Conservation (phyloP, 2,888 invertebrate species). For the Elegia similella region DNA sequence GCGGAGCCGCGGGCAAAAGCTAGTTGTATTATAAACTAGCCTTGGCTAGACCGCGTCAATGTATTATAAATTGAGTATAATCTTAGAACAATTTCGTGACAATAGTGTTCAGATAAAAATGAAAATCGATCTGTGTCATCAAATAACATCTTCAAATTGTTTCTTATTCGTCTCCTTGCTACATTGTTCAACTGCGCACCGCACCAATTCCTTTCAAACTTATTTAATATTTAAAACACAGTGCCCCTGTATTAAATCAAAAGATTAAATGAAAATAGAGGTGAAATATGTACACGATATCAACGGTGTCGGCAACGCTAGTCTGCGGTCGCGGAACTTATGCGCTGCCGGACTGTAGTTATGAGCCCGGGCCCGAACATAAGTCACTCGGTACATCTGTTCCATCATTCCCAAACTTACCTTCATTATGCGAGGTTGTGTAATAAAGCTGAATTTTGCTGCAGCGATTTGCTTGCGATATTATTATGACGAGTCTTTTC, state of each 20-base stretch:
- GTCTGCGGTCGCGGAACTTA: slow-evolving; percentile 68
- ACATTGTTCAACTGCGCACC: not conserved
- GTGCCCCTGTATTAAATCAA: slow-evolving; percentile 14
- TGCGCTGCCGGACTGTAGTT: slow-evolving; percentile 67
- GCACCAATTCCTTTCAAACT: not conserved
- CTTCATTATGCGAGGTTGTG: slow-evolving; percentile 38
- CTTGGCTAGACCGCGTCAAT: no score
- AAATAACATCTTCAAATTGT: no score
- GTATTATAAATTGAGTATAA: no score
- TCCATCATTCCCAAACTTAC: slow-evolving; percentile 53
- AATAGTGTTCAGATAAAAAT: no score
- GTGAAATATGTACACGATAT: slow-evolving; percentile 19
- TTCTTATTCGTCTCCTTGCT: no score
- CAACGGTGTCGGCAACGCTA: slow-evolving; percentile 22
- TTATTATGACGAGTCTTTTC: no score
- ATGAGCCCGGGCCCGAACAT: slow-evolving; percentile 59
- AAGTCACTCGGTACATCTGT: slow-evolving; percentile 65
- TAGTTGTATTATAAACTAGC: no score
- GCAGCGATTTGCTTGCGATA: no score
- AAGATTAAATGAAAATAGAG: slow-evolving; percentile 18
- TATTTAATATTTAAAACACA: slow-evolving; percentile 14
- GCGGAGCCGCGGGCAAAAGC: no score
- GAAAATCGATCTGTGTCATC: no score
- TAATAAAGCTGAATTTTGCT: slow-evolving; percentile 10
- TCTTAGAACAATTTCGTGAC: no score